phyloP scores from a whole-genome alignment of 2,113 vertebrate genomes.

The Ophiodon elongatus region DNA sequence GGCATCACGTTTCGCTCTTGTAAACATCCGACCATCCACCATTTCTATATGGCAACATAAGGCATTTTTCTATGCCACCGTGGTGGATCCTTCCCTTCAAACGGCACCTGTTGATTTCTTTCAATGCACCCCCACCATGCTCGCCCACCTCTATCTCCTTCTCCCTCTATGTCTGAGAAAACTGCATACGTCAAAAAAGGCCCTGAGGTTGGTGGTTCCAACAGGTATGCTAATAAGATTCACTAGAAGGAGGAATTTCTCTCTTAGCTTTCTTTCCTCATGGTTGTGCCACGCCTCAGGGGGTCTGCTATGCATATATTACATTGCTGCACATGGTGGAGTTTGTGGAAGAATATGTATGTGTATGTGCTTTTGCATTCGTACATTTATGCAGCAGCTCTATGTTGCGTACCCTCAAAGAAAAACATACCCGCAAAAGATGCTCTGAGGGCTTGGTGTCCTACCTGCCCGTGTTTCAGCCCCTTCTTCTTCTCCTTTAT shows the following conservation, averaged over 20 bases:
- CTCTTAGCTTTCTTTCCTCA: constrained; percentile 42
- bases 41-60: background rate
- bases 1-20: background rate
- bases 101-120: constrained; percentile 38
- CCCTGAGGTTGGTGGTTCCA: constrained; percentile 29
- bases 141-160: constrained; percentile 17
- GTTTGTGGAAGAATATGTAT: constrained; percentile 8
- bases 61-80: background rate
- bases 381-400: constrained; percentile 1
- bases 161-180: constrained; percentile 4
- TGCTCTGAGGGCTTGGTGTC: constrained; percentile 30
- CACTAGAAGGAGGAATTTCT: constrained; percentile 51
- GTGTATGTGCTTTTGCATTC: constrained; percentile 20
- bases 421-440: constrained; percentile 14
- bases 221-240: constrained; percentile 69
- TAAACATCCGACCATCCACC: background rate
- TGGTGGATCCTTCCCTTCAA: background rate
- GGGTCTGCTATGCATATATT: constrained; percentile 56
- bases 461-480: constrained; percentile 4
- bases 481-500: background rate
- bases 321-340: constrained; percentile 44
- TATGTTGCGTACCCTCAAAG: constrained; percentile 11
- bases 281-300: constrained; percentile 45
- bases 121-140: constrained; percentile 32
- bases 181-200: constrained; percentile 28